Evolutionary conservation across 1,140 invertebrate species (phyloP).

Genomic region (Diachasma alloeum): DNA sequence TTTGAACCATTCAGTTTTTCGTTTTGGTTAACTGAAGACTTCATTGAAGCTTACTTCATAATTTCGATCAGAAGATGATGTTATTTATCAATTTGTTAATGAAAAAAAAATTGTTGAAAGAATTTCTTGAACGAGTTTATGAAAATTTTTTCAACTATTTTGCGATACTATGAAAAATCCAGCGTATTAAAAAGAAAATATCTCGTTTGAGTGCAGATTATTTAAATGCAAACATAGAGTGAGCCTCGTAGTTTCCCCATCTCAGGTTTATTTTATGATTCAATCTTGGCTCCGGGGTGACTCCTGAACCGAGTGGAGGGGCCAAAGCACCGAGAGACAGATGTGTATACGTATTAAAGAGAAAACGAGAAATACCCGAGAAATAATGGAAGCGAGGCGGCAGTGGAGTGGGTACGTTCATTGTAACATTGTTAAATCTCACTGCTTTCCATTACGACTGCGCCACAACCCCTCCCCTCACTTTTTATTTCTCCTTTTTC

Average conservation of each 20-base stretch:
- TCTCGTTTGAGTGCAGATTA: slow-evolving; percentile 31
- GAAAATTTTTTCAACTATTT: too few relatives aligned
- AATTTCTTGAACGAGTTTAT: too few relatives aligned
- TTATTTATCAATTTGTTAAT: too few relatives aligned
- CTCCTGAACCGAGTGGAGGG: not conserved
- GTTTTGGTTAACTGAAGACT: too few relatives aligned
- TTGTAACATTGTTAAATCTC: slow-evolving; percentile 41
- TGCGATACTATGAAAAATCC: too few relatives aligned
- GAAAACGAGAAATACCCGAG: slow-evolving; percentile 27
- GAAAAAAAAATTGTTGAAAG: too few relatives aligned
- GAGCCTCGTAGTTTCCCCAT: slow-evolving; percentile 25
- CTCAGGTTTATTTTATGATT: slow-evolving; percentile 39
- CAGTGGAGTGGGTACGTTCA: slow-evolving; percentile 25
- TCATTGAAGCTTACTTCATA: too few relatives aligned
- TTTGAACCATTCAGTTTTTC: too few relatives aligned
- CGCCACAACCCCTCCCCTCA: not conserved
- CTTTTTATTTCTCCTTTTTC: not conserved
- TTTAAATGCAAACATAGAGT: slow-evolving; percentile 43
- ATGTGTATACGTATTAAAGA: slow-evolving; percentile 23
- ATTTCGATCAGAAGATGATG: too few relatives aligned
- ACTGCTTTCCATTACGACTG: not conserved
- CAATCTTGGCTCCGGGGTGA: slow-evolving; percentile 30
- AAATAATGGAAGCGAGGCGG: slow-evolving; percentile 25
- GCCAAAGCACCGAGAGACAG: slow-evolving; percentile 13
- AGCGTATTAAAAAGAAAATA: too few relatives aligned